These are phyloP conservation scores for Macaria notata DNA, from an alignment of 2,888 invertebrate genomes.

Conservation along the genomic window DNA sequence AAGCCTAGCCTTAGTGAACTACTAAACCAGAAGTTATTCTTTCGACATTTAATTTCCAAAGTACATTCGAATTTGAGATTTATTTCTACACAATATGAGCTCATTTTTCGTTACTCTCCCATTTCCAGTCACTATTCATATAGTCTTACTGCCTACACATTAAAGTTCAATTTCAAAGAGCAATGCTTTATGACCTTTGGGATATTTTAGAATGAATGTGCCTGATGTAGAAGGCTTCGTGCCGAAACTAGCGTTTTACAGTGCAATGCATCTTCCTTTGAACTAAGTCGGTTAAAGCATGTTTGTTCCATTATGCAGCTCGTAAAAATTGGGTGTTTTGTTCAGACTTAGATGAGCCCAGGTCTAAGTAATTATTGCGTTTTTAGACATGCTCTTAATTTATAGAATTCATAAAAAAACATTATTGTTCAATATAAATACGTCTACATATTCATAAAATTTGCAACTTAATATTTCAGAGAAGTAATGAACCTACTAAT, in stretches of 20 bases:
- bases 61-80: slow-evolving; percentile 24
- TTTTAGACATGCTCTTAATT: too few species aligned
- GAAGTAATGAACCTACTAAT: too few species aligned
- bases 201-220: slow-evolving; percentile 56
- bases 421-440: too few species aligned
- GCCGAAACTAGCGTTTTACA: slow-evolving; percentile 77
- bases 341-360: too few species aligned
- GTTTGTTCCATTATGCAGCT: slow-evolving; percentile 47
- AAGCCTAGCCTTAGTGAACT: slow-evolving; percentile 64
- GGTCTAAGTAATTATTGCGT: too few species aligned
- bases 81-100: slow-evolving; percentile 1
- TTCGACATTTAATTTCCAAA: slow-evolving; percentile 62
- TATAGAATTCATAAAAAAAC: too few species aligned
- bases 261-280: slow-evolving; percentile 68
- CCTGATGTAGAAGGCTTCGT: slow-evolving; percentile 71
- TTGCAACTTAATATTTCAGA: too few species aligned
- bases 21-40: slow-evolving; percentile 61
- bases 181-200: slow-evolving; percentile 38
- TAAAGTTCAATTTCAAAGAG: slow-evolving; percentile 19
- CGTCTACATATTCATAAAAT: too few species aligned
- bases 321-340: slow-evolving; percentile 35
- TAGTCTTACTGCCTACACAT: slow-evolving; percentile 1
- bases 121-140: slow-evolving; percentile 6
- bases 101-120: slow-evolving; percentile 13
- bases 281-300: slow-evolving; percentile 58